Base-by-base conservation (phyloP, 2,113 vertebrate genomes). In the Brachyhypopomus occidentalis region DNA sequence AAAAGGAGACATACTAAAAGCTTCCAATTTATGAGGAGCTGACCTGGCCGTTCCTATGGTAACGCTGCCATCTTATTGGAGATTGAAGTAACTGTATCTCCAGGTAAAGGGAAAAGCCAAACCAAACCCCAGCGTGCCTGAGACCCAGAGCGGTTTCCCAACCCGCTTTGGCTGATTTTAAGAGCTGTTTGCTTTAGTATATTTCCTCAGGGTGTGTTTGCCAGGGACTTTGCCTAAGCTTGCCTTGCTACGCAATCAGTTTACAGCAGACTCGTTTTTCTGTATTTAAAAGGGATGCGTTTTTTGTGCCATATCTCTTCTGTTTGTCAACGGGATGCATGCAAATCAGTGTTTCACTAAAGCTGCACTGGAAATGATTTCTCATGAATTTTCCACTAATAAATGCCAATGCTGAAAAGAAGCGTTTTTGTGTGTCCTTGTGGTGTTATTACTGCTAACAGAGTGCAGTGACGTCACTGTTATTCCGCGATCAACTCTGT, bases 41-140 rank as follows among this genome's bases (percentile, higher is more conserved):
- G 52, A 77, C 41, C 79, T 62, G 48, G 14, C 30, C 55, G 67
- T 85, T 85, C 67, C 81, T 71, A 85, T 85, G 81, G 81, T 67
- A 83, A 83, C 81, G 52, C n/a, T n/a, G 55, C 55, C 14, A 59
- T 69, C 19, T 75, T 73, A 36, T 25, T 72, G 75, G 48, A 27
- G 30, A 55, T 22, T 20, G 4, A 5, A n/a, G 23, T 45, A 20
- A 62, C 36, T 2, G 8, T 14, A 11, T 52, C 45, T 52, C 45
- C 12, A 52, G 9, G 45, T 14, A 41, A n/a, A 25, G 52, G 41
- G 48, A 38, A 14, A n/a, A 69, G 16, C 30, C 30, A 75, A 41
- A 12, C 25, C 14, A 67, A 14, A 52, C 16, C 63, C 14, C 63
- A 34, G 17, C 14, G 63, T 66, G 16, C 63, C 63, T 34, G 66